Conservation (phyloP, 2,797 vertebrate species). For the Lepus oiostolus region DNA sequence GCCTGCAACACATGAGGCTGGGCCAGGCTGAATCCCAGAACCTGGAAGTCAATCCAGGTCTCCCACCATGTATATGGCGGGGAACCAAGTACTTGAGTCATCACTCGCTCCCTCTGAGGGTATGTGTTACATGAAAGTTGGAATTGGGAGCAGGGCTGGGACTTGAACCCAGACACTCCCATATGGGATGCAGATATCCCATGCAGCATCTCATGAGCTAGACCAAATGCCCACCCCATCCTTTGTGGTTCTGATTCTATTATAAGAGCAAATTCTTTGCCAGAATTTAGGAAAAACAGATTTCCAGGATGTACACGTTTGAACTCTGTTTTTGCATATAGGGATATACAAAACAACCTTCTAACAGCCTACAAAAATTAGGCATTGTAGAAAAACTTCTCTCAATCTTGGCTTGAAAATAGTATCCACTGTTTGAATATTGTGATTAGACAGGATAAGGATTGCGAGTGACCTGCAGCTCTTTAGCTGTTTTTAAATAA, state of each 20-base stretch:
- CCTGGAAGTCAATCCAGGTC: too few relatives aligned
- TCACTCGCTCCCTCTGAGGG: too few relatives aligned
- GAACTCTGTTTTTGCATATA: constrained; percentile 50
- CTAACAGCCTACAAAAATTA: constrained; percentile 62
- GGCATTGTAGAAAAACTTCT: constrained; percentile 26
- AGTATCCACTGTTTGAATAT: constrained; percentile 13
- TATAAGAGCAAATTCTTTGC: constrained; percentile 41
- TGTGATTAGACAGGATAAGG: not conserved
- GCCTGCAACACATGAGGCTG: too few relatives aligned
- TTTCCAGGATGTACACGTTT: constrained; percentile 56
- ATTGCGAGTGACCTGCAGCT: not conserved
- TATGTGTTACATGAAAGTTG: too few relatives aligned
- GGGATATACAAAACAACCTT: constrained; percentile 24
- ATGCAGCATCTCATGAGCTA: too few relatives aligned
- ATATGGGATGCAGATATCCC: too few relatives aligned
- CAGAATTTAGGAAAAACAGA: constrained; percentile 40
- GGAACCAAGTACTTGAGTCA: too few relatives aligned
- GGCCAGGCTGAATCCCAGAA: too few relatives aligned
- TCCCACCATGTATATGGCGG: too few relatives aligned
- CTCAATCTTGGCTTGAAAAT: constrained; percentile 46
- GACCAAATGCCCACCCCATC: too few relatives aligned
- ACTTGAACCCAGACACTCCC: too few relatives aligned
- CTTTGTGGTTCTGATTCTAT: constrained; percentile 55
- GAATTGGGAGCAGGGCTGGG: too few relatives aligned
- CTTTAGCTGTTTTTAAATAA: constrained; percentile 44